A percentile compares a stretch with the other conserved stretches of the same genome.
phyloP scores from a whole-genome alignment of 2,888 invertebrate species.

The Drosophila eohydei region DNA sequence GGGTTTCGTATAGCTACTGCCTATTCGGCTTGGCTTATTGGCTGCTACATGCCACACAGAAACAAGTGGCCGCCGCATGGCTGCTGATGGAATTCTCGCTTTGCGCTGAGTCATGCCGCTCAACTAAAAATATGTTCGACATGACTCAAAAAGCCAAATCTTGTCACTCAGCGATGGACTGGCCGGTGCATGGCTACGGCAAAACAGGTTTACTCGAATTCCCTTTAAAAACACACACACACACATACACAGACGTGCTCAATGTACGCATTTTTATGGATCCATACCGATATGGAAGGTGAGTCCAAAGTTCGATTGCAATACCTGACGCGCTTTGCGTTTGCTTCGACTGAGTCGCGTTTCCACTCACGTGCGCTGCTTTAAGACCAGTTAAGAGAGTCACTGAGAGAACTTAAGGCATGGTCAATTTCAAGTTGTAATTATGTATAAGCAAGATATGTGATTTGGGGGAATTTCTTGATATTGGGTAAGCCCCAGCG shows the following conservation, averaged over 20 bases:
- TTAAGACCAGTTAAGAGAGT: slow-evolving; percentile 26
- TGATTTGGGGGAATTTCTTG: slow-evolving; percentile 40
- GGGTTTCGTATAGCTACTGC: slow-evolving; percentile 4
- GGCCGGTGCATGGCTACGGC: slow-evolving; percentile 34
- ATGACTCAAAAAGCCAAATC: slow-evolving; percentile 43
- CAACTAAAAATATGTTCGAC: slow-evolving; percentile 31
- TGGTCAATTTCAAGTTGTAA: slow-evolving; percentile 30
- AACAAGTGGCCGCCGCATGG: slow-evolving; percentile 49
- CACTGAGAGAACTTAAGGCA: slow-evolving; percentile 5
- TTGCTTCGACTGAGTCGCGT: slow-evolving; percentile 29
- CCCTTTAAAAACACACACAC: slow-evolving; percentile 36
- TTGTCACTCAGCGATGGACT: slow-evolving; percentile 28
- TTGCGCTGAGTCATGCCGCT: slow-evolving; percentile 62
- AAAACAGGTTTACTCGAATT: slow-evolving; percentile 67
- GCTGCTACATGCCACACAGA: slow-evolving; percentile 22
- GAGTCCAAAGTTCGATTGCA: slow-evolving; percentile 58
- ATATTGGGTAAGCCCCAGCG: slow-evolving; percentile 44
- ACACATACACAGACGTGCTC: slow-evolving; percentile 18
- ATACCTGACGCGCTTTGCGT: slow-evolving; percentile 48
- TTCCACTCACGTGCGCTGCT: slow-evolving; percentile 59
- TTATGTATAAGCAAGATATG: slow-evolving; percentile 39
- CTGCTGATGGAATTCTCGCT: slow-evolving; percentile 10
- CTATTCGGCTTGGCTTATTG: slow-evolving; percentile 9
- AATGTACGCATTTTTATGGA: slow-evolving; percentile 20
- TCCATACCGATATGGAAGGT: slow-evolving; percentile 36